Percentiles rank a stretch among this genome's conserved stretches.
Conservation (phyloP, 2,113 vertebrate genomes). For the Mormyrus iriodes region DNA sequence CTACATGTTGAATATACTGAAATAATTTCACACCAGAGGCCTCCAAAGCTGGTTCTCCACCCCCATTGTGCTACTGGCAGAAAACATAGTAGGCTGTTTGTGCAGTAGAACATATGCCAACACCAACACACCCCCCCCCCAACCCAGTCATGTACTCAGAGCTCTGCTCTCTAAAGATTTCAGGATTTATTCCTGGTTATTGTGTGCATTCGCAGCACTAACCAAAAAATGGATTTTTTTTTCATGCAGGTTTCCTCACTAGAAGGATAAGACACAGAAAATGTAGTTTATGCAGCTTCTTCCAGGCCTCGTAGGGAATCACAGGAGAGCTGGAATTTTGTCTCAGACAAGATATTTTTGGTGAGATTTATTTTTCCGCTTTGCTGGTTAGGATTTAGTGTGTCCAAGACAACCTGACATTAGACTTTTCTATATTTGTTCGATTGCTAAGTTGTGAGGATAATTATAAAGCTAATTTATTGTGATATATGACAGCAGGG, state of each 20-base stretch:
- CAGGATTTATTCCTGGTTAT: background rate
- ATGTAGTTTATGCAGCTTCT: background rate
- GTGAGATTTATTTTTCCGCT: background rate
- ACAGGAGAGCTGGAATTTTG: background rate
- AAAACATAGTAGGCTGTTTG: background rate
- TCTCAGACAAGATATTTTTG: conserved; percentile 6
- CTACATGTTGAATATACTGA: background rate
- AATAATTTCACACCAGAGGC: conserved; percentile 1
- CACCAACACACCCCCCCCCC: conserved; percentile 1
- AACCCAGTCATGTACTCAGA: background rate
- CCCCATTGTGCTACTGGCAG: background rate
- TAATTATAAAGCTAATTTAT: background rate
- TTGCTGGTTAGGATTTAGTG: background rate
- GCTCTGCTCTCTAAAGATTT: background rate
- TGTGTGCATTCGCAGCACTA: background rate
- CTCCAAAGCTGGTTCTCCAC: background rate
- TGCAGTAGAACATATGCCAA: conserved; percentile 6
- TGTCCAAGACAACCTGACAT: background rate
- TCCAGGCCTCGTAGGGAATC: background rate
- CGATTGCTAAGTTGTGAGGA: background rate
- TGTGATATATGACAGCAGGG: background rate
- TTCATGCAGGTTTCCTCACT: background rate
- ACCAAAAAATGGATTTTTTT: background rate
- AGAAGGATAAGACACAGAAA: background rate
- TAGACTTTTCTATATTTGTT: background rate